Evolutionary conservation across 2,113 vertebrate species (phyloP), one percentile per base, ranked within the genome.

Genomic region (Panthera tigris): DNA sequence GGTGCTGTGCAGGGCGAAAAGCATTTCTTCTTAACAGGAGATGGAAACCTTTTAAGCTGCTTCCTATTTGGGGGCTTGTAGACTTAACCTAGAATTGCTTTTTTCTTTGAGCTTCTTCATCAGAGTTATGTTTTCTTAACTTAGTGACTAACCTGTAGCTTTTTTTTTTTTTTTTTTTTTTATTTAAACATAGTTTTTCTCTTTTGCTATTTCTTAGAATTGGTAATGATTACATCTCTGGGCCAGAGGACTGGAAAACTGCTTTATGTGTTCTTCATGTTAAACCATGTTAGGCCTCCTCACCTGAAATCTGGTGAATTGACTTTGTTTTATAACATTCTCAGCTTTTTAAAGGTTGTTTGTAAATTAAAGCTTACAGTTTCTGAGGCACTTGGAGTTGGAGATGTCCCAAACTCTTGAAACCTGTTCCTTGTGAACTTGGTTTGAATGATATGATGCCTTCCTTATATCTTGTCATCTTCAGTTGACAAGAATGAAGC

Each of bases 71-170:
- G 69, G 31, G 21, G 21, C 27, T 74, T 90, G 18, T 66, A 73
- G 36, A 66, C 61, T 66, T 93, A 73, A 78, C 36, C 68, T 87
- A 52, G 50, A 82, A 94, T 52, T 78, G 33, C 36, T 69, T 89
- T 97, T 78, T 96, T 74, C 52, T 81, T 95, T 73, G 36, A 91
- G 27, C 79, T 78, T 94, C 52, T 81, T 81, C 19, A 88, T 86
- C 31, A 91, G 19, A 84, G 61, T 91, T 95, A 73, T n/a, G 48
- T 65, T 90, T 94, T 96, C 57, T n/a, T 97, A 73, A 86, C 23
- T 63, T 86, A 79, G 63, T 93, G 68, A 95, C 50, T 52, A 92
- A 65, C 18, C 10, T 89, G 27, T 45, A 71, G 25, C 41, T 94
- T 36, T 39, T 21, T 39, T 36, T 36, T 36, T 36, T 71, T n/a